Evolutionary conservation across 2,888 invertebrate genomes (phyloP), one percentile per base, ranked within the genome.

Genomic region (Hirudinaria manillensis): DNA sequence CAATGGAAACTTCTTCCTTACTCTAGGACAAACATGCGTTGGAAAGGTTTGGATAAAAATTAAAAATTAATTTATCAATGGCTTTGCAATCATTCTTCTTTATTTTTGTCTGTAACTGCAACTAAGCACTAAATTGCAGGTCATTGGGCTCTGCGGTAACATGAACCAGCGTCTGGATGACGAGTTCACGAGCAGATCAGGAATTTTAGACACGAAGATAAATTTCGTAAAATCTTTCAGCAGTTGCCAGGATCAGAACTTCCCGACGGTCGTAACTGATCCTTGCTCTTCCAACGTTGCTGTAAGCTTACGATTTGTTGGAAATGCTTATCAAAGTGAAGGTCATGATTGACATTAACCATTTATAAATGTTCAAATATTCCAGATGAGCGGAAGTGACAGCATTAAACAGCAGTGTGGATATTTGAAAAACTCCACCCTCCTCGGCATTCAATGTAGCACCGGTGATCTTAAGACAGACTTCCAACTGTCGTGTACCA

Each of bases 161-260:
- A 29, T 53, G 32, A 73, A 73, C 27, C 65, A 73, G 24, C 21
- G 55, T 34, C 7, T 73, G 34, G 65, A 73, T 36, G 73, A 73
- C 38, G 73, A 73, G 34, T 73, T 73, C 65, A 32, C 34, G 32
- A 65, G 34, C 19, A 73, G 73, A 32, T 21, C 38, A 21, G 61
- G 61, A 19, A 65, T 73, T 24, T 32, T 73, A 19, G 73, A 73
- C 29, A 56, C 73, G 16, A 73, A 73, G 45, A n/a, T 36, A 10
- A 56, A n/a, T 65, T 73, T 73, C 34, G 13, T 65, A 10, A 73
- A 73, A 65, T 73, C 73, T 3, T 73, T 36, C 65, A 73, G 73
- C 56, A 55, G 61, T 61, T 73, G 73, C 36, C 68, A 34, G n/a
- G 65, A 45, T 13, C 19, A 72, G 29, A 55, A 73, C 34, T 73